A percentile compares a stretch with the other conserved stretches of the same genome.
Evolutionary conservation across 2,113 vertebrate species (phyloP).

Genomic region (Oostethus manadensis): DNA sequence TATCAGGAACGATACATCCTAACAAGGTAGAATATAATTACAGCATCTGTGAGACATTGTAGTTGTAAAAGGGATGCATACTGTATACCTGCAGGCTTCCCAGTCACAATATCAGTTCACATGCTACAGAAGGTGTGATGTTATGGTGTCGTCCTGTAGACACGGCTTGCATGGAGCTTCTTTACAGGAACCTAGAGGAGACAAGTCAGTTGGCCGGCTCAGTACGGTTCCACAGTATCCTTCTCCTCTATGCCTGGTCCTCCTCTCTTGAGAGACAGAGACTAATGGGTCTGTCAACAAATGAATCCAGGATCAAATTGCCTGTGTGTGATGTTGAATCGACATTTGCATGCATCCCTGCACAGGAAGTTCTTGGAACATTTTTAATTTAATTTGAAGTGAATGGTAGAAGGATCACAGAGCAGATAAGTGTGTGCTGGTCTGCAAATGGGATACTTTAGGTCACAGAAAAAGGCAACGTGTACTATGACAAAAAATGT

Average conservation of each 20-base stretch:
- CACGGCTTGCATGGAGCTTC: constrained; percentile 3
- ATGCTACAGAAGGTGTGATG: background rate
- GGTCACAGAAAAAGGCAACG: background rate
- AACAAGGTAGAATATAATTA: too few relatives aligned
- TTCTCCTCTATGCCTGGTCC: constrained; percentile 4
- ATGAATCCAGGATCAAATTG: background rate
- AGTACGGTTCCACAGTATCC: constrained; percentile 13
- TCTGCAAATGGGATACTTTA: constrained; percentile 1
- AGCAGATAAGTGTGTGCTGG: background rate
- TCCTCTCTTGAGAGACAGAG: background rate
- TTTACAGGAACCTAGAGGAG: constrained; percentile 36
- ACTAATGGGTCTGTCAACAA: background rate
- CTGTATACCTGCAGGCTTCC: background rate
- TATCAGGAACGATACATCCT: too few relatives aligned
- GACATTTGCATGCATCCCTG: background rate
- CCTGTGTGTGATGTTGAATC: background rate
- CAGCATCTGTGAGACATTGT: background rate
- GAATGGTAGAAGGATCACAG: background rate
- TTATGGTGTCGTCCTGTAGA: constrained; percentile 1
- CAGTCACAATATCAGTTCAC: background rate
- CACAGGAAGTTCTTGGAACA: background rate
- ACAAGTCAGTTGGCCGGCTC: constrained; percentile 15
- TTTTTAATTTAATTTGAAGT: background rate
- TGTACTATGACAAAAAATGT: too few relatives aligned
- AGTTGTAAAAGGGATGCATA: background rate